Percentiles rank a stretch among this genome's conserved stretches.
These are phyloP conservation scores for Capromys pilorides DNA, from an alignment of 2,797 vertebrate species.

Conservation along the genomic window DNA sequence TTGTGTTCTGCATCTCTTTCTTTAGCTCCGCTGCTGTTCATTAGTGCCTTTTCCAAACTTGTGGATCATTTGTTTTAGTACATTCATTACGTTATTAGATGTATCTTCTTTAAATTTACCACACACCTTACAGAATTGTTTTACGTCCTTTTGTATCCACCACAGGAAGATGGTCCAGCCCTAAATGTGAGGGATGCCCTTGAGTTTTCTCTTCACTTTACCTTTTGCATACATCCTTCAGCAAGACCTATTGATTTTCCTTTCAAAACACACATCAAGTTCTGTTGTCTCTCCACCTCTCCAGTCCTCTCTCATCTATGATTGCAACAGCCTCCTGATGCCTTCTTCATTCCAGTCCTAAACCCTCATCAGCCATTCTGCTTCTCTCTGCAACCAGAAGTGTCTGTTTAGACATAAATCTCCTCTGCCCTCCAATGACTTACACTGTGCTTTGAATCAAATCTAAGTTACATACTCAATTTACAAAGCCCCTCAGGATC, in stretches of 20 bases:
- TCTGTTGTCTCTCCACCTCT: background rate
- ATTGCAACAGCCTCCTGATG: background rate
- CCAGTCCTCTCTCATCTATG: background rate
- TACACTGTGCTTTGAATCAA: background rate
- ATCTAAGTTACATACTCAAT: background rate
- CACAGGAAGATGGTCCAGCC: background rate
- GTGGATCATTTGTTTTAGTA: background rate
- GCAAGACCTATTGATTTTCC: background rate
- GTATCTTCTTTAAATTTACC: background rate
- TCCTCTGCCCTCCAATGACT: background rate
- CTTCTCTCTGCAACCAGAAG: background rate
- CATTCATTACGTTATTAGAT: background rate
- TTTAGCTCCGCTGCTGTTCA: background rate
- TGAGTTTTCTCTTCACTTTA: constrained; percentile 7
- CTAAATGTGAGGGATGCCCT: background rate
- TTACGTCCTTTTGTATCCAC: background rate
- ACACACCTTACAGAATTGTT: background rate
- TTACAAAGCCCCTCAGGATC: background rate
- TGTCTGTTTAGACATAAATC: background rate
- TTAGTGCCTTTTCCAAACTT: background rate
- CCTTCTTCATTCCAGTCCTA: background rate
- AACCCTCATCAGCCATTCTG: background rate
- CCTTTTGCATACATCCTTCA: background rate
- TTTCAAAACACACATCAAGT: background rate
- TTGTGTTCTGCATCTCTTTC: background rate